These are phyloP conservation scores for Baccha elongata DNA, from an alignment of 2,888 invertebrate species.

Conservation along the genomic window DNA sequence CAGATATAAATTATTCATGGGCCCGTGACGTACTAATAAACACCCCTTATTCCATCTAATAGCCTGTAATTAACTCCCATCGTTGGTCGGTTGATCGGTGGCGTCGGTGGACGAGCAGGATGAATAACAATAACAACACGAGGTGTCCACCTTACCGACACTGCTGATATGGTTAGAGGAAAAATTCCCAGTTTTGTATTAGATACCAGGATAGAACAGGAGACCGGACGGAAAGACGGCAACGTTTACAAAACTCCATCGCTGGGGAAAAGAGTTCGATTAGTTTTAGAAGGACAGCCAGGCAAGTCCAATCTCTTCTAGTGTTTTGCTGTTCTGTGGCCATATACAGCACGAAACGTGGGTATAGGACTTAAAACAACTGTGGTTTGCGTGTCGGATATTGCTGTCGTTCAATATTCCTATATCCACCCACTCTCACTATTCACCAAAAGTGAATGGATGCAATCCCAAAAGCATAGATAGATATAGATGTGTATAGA, in stretches of 20 bases:
- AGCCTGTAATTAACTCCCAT: constrained; percentile 75
- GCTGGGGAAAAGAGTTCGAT: constrained; percentile 63
- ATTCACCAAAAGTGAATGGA: constrained; percentile 29
- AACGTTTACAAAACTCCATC: constrained; percentile 26
- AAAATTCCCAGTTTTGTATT: constrained; percentile 14
- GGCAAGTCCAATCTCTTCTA: not conserved
- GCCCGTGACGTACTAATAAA: constrained; percentile 76
- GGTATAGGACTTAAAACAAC: constrained; percentile 37
- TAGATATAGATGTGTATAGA: not conserved
- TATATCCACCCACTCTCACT: constrained; percentile 42
- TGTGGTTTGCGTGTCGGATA: constrained; percentile 72
- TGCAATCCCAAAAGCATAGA: constrained; percentile 34
- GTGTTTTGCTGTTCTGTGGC: constrained; percentile 27
- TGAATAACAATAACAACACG: constrained; percentile 73
- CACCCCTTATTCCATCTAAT: constrained; percentile 75
- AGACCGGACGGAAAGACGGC: not conserved
- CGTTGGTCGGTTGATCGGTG: constrained; percentile 14
- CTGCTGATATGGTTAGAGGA: constrained; percentile 33
- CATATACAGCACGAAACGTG: constrained; percentile 30
- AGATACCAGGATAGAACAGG: constrained; percentile 1
- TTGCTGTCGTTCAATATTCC: constrained; percentile 66
- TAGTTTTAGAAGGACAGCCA: constrained; percentile 48
- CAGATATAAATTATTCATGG: constrained; percentile 73
- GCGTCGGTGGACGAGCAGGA: constrained; percentile 32
- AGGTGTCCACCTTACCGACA: constrained; percentile 58